Evolutionary conservation across 2,113 vertebrate genomes (phyloP).

Genomic region (Tautogolabrus adspersus): DNA sequence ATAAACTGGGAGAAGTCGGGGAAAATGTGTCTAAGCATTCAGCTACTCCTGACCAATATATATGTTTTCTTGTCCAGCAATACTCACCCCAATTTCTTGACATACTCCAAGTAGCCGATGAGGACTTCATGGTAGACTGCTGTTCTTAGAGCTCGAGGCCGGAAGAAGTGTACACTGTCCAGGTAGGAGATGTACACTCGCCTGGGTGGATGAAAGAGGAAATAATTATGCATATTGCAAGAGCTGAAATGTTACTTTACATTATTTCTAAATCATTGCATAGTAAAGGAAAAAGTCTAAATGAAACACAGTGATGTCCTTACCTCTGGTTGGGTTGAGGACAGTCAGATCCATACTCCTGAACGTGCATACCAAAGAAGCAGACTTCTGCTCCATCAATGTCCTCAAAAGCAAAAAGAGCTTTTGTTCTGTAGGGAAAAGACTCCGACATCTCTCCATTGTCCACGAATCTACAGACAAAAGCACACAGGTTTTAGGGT

Average conservation of each 20-base stretch:
- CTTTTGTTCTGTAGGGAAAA: constrained; percentile 98
- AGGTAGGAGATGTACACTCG: constrained; percentile 99
- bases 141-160: constrained; percentile 93
- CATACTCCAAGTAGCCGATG: constrained; percentile 97
- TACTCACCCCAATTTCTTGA: constrained; percentile 94
- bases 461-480: constrained; percentile 92
- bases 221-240: background rate
- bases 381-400: constrained; percentile 97
- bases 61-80: background rate
- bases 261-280: background rate
- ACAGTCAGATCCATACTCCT: constrained; percentile 97
- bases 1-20: background rate
- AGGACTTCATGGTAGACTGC: constrained; percentile 98
- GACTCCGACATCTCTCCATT: constrained; percentile 98
- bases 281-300: background rate
- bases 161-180: constrained; percentile 98
- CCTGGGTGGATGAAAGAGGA: constrained; percentile 72
- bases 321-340: constrained; percentile 98
- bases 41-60: too few species aligned
- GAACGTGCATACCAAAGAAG: constrained; percentile 99
- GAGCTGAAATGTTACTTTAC: background rate
- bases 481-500: background rate
- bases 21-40: background rate
- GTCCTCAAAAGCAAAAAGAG: constrained; percentile 98
- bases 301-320: background rate